These are phyloP conservation scores for Petrolisthes cinctipes DNA, from an alignment of 2,888 invertebrate species.

Conservation along the genomic window DNA sequence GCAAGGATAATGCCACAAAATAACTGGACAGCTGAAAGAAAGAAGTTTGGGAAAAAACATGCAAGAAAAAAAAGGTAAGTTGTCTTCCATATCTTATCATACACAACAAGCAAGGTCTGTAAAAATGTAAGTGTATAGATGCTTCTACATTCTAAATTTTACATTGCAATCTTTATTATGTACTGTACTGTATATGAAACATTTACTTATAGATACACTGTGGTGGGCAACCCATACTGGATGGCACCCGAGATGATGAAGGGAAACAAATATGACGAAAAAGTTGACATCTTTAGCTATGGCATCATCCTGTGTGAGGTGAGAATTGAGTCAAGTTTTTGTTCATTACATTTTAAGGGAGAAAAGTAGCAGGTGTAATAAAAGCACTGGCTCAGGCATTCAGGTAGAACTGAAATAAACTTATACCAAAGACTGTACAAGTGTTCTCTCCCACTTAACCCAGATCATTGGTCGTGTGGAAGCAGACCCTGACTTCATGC, in stretches of 20 bases:
- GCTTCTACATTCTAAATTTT: neutral
- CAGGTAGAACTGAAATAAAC: neutral
- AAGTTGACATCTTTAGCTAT: slow-evolving; percentile 95
- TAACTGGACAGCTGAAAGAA: slow-evolving; percentile 77
- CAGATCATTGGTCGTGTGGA: slow-evolving; percentile 94
- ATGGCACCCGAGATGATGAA: slow-evolving; percentile 99
- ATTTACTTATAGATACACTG: slow-evolving; percentile 79
- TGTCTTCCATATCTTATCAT: no score
- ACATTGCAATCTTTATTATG: neutral
- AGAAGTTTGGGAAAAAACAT: slow-evolving; percentile 73
- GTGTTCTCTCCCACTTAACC: neutral
- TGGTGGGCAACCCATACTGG: slow-evolving; percentile 97
- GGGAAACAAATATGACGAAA: slow-evolving; percentile 94
- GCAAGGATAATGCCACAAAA: slow-evolving; percentile 77
- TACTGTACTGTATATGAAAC: neutral
- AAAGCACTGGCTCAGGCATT: neutral
- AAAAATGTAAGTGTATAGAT: neutral
- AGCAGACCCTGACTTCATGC: slow-evolving; percentile 94
- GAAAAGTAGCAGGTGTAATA: neutral
- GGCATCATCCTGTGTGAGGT: slow-evolving; percentile 96
- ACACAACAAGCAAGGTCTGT: neutral
- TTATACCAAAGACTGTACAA: neutral
- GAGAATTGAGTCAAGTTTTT: slow-evolving; percentile 65
- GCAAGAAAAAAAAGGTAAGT: slow-evolving; percentile 60
- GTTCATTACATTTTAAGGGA: neutral